phyloP scores from a whole-genome alignment of 1,140 invertebrate genomes.

The Oscheius sp. region DNA sequence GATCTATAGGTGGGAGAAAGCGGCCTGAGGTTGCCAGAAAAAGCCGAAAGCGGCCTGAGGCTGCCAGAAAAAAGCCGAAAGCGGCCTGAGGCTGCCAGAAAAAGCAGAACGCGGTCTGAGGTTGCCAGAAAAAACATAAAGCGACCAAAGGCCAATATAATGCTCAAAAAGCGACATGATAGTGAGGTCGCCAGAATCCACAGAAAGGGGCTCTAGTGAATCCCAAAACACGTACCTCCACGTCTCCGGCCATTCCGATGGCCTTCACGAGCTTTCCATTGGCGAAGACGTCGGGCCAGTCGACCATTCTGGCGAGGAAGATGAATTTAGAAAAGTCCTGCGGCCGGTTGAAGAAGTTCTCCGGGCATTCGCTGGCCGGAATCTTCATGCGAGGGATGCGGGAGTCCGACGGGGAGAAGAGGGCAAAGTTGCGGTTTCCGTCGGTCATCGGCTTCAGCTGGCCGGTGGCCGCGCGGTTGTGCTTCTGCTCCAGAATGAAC shows the following conservation, averaged over 20 bases:
- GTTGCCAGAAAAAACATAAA: too few species aligned
- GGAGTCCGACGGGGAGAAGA: slow-evolving; percentile 73
- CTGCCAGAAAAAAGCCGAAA: too few species aligned
- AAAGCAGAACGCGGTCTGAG: too few species aligned
- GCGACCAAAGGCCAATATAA: too few species aligned
- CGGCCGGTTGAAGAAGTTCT: slow-evolving; percentile 25
- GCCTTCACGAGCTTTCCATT: slow-evolving; percentile 42
- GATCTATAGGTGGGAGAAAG: too few species aligned
- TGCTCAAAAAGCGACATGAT: too few species aligned
- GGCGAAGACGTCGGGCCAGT: slow-evolving; percentile 39
- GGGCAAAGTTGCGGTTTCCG: slow-evolving; percentile 66
- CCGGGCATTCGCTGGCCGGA: slow-evolving; percentile 63
- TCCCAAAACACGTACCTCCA: slow-evolving; percentile 68
- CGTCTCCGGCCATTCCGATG: slow-evolving; percentile 73
- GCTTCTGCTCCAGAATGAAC: slow-evolving; percentile 65
- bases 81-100: too few species aligned
- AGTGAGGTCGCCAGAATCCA: too few species aligned
- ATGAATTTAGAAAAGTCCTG: slow-evolving; percentile 36
- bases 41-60: too few species aligned
- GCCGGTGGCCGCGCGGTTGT: slow-evolving; percentile 71
- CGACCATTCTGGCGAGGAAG: slow-evolving; percentile 31
- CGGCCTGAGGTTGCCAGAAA: too few species aligned
- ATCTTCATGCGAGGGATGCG: slow-evolving; percentile 73
- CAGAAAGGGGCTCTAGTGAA: too few species aligned
- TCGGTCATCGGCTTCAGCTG: slow-evolving; percentile 67